Evolutionary conservation across 2,797 vertebrate species (phyloP), one percentile per base, ranked within the genome.

Genomic region (Oreonectes daqikongensis): DNA sequence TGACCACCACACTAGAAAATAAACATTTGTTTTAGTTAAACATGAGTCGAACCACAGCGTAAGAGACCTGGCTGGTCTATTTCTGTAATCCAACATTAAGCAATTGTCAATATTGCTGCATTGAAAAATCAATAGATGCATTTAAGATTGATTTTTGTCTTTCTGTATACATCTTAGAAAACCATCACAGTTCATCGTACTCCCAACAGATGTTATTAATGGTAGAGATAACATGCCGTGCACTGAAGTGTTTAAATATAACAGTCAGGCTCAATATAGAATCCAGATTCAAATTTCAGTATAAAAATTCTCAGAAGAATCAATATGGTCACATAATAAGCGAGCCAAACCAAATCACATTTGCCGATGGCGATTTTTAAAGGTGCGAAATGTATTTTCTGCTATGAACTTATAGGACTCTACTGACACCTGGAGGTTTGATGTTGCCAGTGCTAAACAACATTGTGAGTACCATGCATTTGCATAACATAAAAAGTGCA

Each of bases 101-200:
- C 22, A 65, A 28, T 26, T 71, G 66, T 66, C 67, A 78, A 44
- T 70, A 65, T 26, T 35, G 5, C 75, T 69, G 64, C 20, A 65
- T 17, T 67, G 42, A 68, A 63, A 60, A 81, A 74, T 77, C 70
- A 52, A 78, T 78, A 44, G 28, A 57, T 50, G 66, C 26, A 55
- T 81, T 73, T 69, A 64, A 44, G 32, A 78, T 70, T 67, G 60
- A 75, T 75, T 69, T 50, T 61, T 60, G 42, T 69, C 15, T 46
- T 42, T 28, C 44, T 52, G 8, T 68, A 68, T 50, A 28, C 53
- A 76, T 60, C 53, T 46, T 5, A n/a, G 40, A 30, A 42, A 59
- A 48, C 20, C 10, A 15, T 48, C 8, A 15, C 10, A 26, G 22
- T 53, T 50, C 5, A 20, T 32, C 26, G 50, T 53, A 38, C n/a